Evolutionary conservation across 2,888 invertebrate genomes (phyloP).

Genomic region (Harpagoxenus sublaevis): DNA sequence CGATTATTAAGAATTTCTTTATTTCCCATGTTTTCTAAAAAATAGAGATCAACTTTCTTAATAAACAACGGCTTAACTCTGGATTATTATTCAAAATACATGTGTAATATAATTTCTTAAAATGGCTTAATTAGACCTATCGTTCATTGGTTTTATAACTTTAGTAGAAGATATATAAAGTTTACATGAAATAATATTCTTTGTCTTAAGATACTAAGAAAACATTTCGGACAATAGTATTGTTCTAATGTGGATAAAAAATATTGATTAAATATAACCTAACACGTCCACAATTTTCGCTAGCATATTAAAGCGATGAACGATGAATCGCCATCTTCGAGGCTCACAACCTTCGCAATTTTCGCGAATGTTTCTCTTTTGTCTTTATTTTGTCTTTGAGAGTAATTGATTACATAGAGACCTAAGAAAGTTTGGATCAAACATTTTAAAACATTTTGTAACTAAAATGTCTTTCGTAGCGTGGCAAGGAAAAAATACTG

Average conservation of each 20-base stretch:
- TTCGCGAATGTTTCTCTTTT: not conserved
- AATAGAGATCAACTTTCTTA: slow-evolving; percentile 32
- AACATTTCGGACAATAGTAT: not conserved
- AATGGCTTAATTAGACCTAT: not conserved
- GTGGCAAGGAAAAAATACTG: not conserved
- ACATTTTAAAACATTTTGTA: not conserved
- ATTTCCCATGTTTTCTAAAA: slow-evolving; percentile 21
- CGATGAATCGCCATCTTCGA: not conserved
- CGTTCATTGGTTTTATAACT: not conserved
- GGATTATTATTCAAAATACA: not conserved
- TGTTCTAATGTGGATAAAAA: not conserved
- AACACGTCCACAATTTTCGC: not conserved
- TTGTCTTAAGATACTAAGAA: not conserved
- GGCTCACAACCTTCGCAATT: not conserved
- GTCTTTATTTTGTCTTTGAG: not conserved
- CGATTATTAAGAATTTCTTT: slow-evolving; percentile 5
- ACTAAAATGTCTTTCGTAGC: not conserved
- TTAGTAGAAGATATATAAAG: not conserved
- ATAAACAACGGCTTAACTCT: not conserved
- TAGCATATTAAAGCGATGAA: not conserved
- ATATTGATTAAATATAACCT: slow-evolving; percentile 1
- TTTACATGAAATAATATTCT: not conserved
- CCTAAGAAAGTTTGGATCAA: not conserved
- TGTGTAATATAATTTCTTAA: not conserved
- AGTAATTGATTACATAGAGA: not conserved